Conservation (phyloP, 2,797 vertebrate species). For the Epinephelus coioides region DNA sequence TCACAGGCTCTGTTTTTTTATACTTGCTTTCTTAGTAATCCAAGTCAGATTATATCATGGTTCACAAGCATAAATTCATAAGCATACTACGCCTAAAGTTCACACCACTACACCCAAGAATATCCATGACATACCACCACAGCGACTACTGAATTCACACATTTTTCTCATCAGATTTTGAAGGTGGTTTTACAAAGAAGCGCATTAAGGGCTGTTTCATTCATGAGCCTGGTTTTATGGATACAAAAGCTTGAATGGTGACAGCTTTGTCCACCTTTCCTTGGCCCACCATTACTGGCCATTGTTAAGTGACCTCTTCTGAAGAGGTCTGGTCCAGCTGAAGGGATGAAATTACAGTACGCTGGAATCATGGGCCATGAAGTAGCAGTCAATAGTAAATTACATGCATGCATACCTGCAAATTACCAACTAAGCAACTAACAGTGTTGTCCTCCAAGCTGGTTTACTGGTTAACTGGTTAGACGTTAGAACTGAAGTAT, state of each 20-base stretch:
- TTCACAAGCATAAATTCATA: background rate
- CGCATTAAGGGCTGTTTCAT: background rate
- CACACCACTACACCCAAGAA: conserved; percentile 5
- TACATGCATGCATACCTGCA: conserved; percentile 19
- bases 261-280: conserved; percentile 39
- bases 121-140: background rate
- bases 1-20: conserved; percentile 4
- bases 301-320: conserved; percentile 46
- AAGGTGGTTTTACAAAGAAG: conserved; percentile 3
- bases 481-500: too few relatives aligned
- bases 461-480: background rate
- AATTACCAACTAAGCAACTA: conserved; percentile 2
- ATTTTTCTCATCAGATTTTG: conserved; percentile 18
- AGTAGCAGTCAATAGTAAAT: conserved; percentile 42
- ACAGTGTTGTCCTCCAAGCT: background rate
- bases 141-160: background rate
- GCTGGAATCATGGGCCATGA: conserved; percentile 45
- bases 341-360: conserved; percentile 49
- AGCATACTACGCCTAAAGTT: conserved; percentile 1
- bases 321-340: conserved; percentile 44
- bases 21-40: conserved; percentile 8
- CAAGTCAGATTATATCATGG: background rate
- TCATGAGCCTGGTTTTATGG: conserved; percentile 20
- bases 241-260: conserved; percentile 32
- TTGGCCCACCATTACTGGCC: conserved; percentile 32